Evolutionary conservation across 2,113 vertebrate species (phyloP), one percentile per base, ranked within the genome.

Genomic region (Puntigrus tetrazona): DNA sequence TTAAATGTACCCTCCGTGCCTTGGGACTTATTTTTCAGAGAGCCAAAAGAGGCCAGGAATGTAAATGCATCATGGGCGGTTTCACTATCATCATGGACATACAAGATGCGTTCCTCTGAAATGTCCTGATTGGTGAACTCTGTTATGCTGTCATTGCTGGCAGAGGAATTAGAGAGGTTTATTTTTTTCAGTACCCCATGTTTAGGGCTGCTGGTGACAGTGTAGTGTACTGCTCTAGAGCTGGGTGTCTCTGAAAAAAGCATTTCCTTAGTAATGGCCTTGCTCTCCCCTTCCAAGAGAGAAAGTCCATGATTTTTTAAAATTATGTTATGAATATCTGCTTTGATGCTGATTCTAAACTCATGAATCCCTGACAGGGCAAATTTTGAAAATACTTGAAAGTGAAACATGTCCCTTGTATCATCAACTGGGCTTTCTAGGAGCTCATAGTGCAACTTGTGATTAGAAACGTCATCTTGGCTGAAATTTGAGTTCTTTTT

Each of bases 51-150:
- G n/a, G 92, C 92, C 79, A 91, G 86, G 79, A 97, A 93, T 3
- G 88, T 84, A 86, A 99, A 96, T 20, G 92, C 91, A 36, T 98
- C 96, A 59, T 85, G 89, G 0, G 20, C 82, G 3, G 94, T 96
- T 91, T 99, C 97, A 38, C 95, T 96, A 89, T 97, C 94, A 0
- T 98, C 95, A 0, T 98, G 97, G 59, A 95, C 88, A 9, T 97
- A 99, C 88, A 96, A 91, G 84, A 99, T 91, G 55, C 38, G 83
- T 55, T 95, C 91, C 34, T 86, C 87, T 1, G 79, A 63, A 79
- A 97, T 94, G 88, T 97, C 96, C 88, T 94, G 87, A 73, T 92
- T 95, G 27, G 94, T 95, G 89, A 98, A 98, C 0, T 55, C 76
- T 6, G 84, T 85, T 38, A 97, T 82, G 81, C 91, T 94, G 72